Conservation (phyloP, 1,140 invertebrate species). For the Adoxophyes honmai region DNA sequence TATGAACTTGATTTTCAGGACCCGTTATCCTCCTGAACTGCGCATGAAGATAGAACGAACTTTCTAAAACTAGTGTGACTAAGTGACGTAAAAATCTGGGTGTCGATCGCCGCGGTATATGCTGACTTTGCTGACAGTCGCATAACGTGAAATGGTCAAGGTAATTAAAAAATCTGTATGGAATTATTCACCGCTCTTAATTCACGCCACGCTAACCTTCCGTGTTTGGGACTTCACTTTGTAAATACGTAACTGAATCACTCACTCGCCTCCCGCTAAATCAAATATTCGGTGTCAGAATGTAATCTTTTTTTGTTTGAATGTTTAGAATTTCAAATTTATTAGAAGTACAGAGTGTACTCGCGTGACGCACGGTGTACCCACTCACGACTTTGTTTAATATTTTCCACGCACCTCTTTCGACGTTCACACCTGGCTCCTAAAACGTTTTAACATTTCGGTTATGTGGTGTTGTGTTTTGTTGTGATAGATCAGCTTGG, state of each 20-base stretch:
- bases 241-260: conserved; percentile 70
- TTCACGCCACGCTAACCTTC: conserved; percentile 65
- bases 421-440: neutral
- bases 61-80: conserved; percentile 43
- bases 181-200: conserved; percentile 62
- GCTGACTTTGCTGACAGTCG: conserved; percentile 44
- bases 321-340: conserved; percentile 35
- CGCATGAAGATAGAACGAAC: conserved; percentile 59
- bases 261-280: conserved; percentile 40
- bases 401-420: neutral
- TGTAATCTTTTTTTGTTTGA: conserved; percentile 29
- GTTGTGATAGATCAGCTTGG: too few relatives aligned
- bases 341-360: too few relatives aligned
- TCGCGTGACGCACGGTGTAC: conserved; percentile 32
- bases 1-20: conserved; percentile 64
- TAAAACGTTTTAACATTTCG: conserved; percentile 8
- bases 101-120: conserved; percentile 50
- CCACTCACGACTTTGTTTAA: conserved; percentile 18
- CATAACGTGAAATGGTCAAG: conserved; percentile 74
- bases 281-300: conserved; percentile 28
- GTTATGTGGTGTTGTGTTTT: neutral
- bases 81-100: conserved; percentile 56
- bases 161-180: conserved; percentile 67
- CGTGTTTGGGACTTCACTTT: conserved; percentile 62
- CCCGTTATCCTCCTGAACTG: conserved; percentile 63